Conservation (phyloP, 2,113 vertebrate species). For the Petroica traversi region DNA sequence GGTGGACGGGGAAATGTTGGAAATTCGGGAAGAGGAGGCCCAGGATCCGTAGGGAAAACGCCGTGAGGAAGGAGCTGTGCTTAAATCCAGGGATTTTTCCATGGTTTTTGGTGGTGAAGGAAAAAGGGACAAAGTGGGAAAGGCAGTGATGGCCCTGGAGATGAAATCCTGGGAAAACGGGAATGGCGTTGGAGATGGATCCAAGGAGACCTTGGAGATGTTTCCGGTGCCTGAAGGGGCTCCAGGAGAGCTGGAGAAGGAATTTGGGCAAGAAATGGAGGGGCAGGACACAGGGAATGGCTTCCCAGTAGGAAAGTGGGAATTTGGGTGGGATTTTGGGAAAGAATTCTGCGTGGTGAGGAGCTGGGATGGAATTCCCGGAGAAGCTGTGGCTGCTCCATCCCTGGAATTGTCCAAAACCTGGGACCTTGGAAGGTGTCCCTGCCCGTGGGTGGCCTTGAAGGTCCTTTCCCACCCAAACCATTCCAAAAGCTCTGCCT, state of each 20-base stretch:
- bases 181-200: neutral
- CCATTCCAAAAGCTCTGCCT: neutral
- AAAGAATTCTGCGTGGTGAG: neutral
- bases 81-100: neutral
- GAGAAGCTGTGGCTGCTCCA: neutral
- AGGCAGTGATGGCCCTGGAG: accelerated
- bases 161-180: neutral
- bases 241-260: neutral
- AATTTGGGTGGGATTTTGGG: neutral
- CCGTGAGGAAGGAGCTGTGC: accelerated
- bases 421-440: neutral
- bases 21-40: neutral
- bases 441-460: neutral
- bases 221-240: accelerated
- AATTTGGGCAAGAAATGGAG: neutral
- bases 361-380: neutral
- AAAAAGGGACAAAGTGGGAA: accelerated
- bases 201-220: accelerated
- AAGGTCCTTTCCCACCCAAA: neutral
- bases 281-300: neutral
- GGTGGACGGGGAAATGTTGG: neutral
- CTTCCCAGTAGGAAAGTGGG: no score
- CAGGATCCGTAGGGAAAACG: neutral
- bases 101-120: accelerated
- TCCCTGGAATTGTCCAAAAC: neutral